Percentiles rank a stretch among this genome's conserved stretches.
Evolutionary conservation across 2,797 vertebrate species (phyloP).

Genomic region (Macroramphosus scolopax): DNA sequence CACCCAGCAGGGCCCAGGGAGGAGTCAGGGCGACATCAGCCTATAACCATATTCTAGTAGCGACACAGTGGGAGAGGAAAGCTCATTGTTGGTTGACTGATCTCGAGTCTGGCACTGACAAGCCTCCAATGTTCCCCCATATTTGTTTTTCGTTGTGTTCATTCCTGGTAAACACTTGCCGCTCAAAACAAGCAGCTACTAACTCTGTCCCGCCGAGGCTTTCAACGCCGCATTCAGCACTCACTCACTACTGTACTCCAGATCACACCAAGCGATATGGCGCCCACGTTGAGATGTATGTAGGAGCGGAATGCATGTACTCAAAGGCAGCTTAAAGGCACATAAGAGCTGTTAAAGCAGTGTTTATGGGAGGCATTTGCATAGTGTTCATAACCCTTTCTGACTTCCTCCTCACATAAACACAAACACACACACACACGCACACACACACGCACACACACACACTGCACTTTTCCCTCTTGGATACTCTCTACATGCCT

Average conservation of each 20-base stretch:
- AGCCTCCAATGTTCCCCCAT: constrained; percentile 48
- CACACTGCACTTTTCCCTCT: constrained; percentile 36
- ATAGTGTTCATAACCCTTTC: constrained; percentile 56
- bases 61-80: constrained; percentile 52
- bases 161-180: constrained; percentile 63
- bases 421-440: constrained; percentile 8
- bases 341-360: constrained; percentile 58
- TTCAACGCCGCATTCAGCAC: too few relatives aligned
- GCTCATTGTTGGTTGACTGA: constrained; percentile 65
- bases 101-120: constrained; percentile 65
- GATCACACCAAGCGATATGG: neutral
- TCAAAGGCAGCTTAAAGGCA: constrained; percentile 59
- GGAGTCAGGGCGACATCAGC: constrained; percentile 58
- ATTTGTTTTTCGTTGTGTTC: constrained; percentile 63
- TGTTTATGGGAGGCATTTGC: constrained; percentile 65
- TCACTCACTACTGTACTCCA: too few relatives aligned
- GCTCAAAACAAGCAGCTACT: constrained; percentile 57
- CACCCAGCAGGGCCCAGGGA: constrained; percentile 50
- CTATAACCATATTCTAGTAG: constrained; percentile 48
- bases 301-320: constrained; percentile 54
- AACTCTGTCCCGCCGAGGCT: constrained; percentile 57
- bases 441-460: constrained; percentile 10
- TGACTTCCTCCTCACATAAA: constrained; percentile 31
- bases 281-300: constrained; percentile 32
- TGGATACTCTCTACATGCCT: constrained; percentile 45